Conservation (phyloP, 2,113 vertebrate species). For the Shinisaurus crocodilurus region DNA sequence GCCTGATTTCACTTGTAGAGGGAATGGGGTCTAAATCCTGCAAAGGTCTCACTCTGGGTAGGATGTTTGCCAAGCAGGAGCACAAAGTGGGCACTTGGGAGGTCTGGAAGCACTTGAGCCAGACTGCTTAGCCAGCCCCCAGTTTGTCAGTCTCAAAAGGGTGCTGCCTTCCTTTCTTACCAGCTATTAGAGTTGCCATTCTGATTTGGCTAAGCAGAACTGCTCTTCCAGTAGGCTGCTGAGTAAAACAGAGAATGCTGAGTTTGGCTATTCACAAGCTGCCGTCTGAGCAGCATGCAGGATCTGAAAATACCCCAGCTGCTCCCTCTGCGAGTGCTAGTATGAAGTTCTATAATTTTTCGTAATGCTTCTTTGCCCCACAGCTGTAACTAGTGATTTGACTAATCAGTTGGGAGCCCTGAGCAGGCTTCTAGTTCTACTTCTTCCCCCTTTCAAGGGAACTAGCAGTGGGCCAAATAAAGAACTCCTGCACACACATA, state of each 20-base stretch:
- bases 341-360: neutral
- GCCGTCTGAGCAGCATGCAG: neutral
- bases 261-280: neutral
- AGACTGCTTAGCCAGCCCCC: neutral
- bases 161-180: neutral
- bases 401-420: neutral
- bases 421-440: no score
- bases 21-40: neutral
- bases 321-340: neutral
- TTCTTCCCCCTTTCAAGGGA: neutral
- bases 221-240: neutral
- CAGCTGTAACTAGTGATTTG: neutral
- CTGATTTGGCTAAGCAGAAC: neutral
- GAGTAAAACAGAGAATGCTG: neutral
- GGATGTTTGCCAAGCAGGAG: neutral
- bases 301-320: neutral
- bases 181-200: neutral
- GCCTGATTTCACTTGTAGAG: neutral
- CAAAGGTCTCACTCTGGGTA: neutral
- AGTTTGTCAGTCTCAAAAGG: neutral
- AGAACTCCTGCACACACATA: no score
- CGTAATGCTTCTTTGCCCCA: neutral
- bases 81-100: neutral
- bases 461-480: rapidly evolving
- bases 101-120: neutral